Conservation (phyloP, 2,888 invertebrate genomes). For the Drosophila meridiana region DNA sequence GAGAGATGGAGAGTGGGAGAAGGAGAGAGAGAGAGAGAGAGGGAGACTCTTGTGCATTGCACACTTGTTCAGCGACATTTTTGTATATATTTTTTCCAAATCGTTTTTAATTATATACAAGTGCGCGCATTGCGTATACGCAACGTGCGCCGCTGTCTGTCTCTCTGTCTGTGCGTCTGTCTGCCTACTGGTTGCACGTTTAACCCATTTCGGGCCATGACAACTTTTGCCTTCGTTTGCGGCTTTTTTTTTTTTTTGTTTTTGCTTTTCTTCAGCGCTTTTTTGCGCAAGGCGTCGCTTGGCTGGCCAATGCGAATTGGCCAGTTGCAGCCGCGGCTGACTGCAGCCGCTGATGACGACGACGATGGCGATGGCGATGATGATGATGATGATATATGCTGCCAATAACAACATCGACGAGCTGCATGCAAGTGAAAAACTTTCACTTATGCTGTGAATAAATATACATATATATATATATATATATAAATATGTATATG, state of each 20-base stretch:
- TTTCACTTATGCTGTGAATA: slow-evolving; percentile 65
- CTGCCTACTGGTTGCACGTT: slow-evolving; percentile 69
- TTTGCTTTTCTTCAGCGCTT: slow-evolving; percentile 26
- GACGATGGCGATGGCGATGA: slow-evolving; percentile 41
- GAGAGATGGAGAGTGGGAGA: background rate
- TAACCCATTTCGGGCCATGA: slow-evolving; percentile 79
- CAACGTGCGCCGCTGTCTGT: slow-evolving; percentile 56
- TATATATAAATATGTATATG: slow-evolving; percentile 24
- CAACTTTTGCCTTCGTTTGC: slow-evolving; percentile 75
- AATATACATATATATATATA: background rate
- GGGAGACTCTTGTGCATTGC: slow-evolving; percentile 11
- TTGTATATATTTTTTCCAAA: slow-evolving; percentile 37
- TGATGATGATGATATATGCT: slow-evolving; percentile 60
- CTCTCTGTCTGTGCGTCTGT: background rate
- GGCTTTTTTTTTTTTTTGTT: slow-evolving; percentile 43
- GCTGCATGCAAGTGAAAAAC: slow-evolving; percentile 76
- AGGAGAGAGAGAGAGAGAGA: background rate
- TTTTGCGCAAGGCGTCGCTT: slow-evolving; percentile 56
- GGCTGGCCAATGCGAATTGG: slow-evolving; percentile 57
- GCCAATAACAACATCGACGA: slow-evolving; percentile 44
- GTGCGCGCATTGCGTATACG: slow-evolving; percentile 71
- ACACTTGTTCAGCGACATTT: slow-evolving; percentile 60
- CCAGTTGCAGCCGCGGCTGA: slow-evolving; percentile 41
- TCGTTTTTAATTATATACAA: slow-evolving; percentile 64
- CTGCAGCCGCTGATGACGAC: slow-evolving; percentile 43